phyloP scores from a whole-genome alignment of 92 coral and sea anemone genomes.

The Diadumene lineata region DNA sequence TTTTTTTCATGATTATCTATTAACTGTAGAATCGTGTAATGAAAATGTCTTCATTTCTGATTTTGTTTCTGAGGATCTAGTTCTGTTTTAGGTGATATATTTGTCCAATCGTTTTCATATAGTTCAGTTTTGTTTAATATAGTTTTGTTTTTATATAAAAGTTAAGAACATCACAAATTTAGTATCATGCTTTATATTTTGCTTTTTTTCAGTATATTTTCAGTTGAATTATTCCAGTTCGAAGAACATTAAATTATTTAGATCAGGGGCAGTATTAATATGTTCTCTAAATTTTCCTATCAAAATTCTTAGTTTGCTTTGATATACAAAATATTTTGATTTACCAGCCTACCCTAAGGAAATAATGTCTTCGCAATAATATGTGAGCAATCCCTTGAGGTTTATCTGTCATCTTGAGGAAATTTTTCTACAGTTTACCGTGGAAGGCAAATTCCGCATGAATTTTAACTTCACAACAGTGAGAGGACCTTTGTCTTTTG shows the following conservation, averaged over 20 bases:
- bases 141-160: too few species aligned
- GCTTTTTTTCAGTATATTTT: too few species aligned
- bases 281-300: background rate
- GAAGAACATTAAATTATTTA: too few species aligned
- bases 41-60: too few species aligned
- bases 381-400: conserved; percentile 92
- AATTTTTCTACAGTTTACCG: conserved; percentile 85
- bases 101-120: background rate
- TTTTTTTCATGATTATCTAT: conserved; percentile 1
- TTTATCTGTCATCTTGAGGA: conserved; percentile 73
- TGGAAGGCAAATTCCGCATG: conserved; percentile 98
- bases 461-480: conserved; percentile 95
- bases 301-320: too few species aligned
- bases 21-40: conserved; percentile 4
- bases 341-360: too few species aligned
- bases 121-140: background rate
- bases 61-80: background rate
- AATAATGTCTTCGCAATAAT: too few species aligned
- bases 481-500: conserved; percentile 88
- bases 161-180: too few species aligned
- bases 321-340: too few species aligned
- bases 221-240: too few species aligned
- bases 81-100: too few species aligned
- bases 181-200: too few species aligned
- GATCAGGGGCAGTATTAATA: background rate